These are phyloP conservation scores for Chinchilla lanigera DNA, from an alignment of 2,113 vertebrate genomes.

Conservation along the genomic window DNA sequence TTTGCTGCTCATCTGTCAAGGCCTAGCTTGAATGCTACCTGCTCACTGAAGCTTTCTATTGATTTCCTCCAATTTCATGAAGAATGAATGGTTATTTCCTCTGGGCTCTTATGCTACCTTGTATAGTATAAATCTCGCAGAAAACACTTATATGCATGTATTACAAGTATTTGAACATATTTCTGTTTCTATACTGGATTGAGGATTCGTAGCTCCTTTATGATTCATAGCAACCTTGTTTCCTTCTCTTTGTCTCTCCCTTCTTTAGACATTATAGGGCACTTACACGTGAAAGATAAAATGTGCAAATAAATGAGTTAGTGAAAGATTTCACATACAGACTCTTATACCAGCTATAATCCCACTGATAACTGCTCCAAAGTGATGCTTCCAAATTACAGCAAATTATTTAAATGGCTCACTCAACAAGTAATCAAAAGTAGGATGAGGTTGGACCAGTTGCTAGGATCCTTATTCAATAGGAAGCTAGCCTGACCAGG, in stretches of 20 bases:
- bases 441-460: neutral
- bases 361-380: constrained; percentile 13
- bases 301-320: constrained; percentile 26
- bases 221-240: neutral
- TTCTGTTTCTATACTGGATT: neutral
- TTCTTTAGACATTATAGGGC: neutral
- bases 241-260: constrained; percentile 17
- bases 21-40: neutral
- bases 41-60: neutral
- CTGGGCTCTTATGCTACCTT: neutral
- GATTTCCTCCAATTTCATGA: neutral
- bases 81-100: constrained; percentile 10
- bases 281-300: constrained; percentile 45
- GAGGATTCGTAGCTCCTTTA: constrained; percentile 17
- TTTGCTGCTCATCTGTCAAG: neutral
- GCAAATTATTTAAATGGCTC: constrained; percentile 28
- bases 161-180: constrained; percentile 8
- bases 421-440: constrained; percentile 64
- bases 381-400: constrained; percentile 56
- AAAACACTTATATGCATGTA: neutral
- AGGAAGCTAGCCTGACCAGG: constrained; percentile 39
- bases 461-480: constrained; percentile 23
- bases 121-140: neutral
- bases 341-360: neutral
- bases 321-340: constrained; percentile 1